These are phyloP conservation scores for Australoheros facetus DNA, from an alignment of 2,797 vertebrate genomes.

Conservation along the genomic window DNA sequence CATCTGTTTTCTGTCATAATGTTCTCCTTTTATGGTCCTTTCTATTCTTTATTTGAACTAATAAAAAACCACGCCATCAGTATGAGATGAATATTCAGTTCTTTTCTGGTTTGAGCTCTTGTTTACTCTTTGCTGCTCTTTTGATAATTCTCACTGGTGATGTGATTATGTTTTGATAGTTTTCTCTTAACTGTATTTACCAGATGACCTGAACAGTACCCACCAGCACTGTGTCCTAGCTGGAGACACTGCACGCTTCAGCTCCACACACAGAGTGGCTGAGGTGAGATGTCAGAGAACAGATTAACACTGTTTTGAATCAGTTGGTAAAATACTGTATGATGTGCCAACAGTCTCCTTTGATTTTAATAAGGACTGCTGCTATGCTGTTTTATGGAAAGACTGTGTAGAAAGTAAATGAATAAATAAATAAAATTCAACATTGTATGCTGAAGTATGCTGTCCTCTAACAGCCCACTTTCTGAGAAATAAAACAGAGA, in stretches of 20 bases:
- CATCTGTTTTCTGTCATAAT: constrained; percentile 60
- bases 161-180: neutral
- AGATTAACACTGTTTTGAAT: neutral
- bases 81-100: neutral
- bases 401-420: neutral
- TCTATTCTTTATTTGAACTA: constrained; percentile 27
- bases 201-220: constrained; percentile 93
- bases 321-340: neutral
- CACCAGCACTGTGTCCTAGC: constrained; percentile 96
- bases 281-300: constrained; percentile 82
- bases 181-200: constrained; percentile 47
- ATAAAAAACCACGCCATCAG: constrained; percentile 24
- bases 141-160: neutral
- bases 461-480: neutral
- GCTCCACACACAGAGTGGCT: constrained; percentile 94
- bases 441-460: neutral
- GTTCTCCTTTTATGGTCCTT: constrained; percentile 17
- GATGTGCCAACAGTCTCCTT: neutral
- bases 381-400: neutral
- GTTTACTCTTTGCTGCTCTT: neutral
- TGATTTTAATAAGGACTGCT: neutral
- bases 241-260: constrained; percentile 90
- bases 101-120: neutral
- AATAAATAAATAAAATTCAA: neutral
- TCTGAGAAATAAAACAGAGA: neutral